Conservation (phyloP, 1,140 invertebrate genomes). For the Hyphantria cunea region DNA sequence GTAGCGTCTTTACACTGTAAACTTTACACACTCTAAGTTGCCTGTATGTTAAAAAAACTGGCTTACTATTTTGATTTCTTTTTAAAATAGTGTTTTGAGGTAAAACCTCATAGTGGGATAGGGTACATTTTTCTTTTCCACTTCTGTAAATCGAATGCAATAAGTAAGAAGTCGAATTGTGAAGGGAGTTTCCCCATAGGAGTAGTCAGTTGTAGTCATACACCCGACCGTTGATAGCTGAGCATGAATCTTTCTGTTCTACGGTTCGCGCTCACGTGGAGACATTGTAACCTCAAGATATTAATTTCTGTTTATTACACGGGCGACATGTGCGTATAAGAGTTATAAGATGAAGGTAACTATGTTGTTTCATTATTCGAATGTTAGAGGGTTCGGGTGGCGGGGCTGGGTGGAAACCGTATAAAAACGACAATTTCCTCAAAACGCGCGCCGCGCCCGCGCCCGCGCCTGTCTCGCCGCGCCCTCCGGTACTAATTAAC, state of each 20-base stretch:
- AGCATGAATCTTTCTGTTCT: too few species aligned
- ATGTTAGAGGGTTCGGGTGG: constrained; percentile 49
- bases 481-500: constrained; percentile 78
- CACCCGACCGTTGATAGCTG: too few species aligned
- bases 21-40: too few species aligned
- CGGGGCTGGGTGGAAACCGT: constrained; percentile 64
- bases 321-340: constrained; percentile 73
- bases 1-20: too few species aligned
- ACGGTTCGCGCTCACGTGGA: background rate
- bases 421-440: constrained; percentile 81
- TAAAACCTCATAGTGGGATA: too few species aligned
- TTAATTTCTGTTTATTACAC: constrained; percentile 74
- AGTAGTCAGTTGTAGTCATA: too few species aligned
- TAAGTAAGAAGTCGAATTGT: too few species aligned
- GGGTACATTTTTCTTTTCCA: too few species aligned
- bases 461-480: constrained; percentile 74
- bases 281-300: constrained; percentile 43
- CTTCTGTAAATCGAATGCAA: background rate
- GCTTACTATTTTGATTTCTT: too few species aligned
- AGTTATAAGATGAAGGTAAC: constrained; percentile 71
- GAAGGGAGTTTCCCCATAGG: too few species aligned
- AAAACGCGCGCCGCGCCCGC: constrained; percentile 73
- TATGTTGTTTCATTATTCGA: constrained; percentile 74
- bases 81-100: too few species aligned
- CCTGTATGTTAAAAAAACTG: too few species aligned